Conservation (phyloP, 1,140 invertebrate genomes). For the Euura saliciscinereae region DNA sequence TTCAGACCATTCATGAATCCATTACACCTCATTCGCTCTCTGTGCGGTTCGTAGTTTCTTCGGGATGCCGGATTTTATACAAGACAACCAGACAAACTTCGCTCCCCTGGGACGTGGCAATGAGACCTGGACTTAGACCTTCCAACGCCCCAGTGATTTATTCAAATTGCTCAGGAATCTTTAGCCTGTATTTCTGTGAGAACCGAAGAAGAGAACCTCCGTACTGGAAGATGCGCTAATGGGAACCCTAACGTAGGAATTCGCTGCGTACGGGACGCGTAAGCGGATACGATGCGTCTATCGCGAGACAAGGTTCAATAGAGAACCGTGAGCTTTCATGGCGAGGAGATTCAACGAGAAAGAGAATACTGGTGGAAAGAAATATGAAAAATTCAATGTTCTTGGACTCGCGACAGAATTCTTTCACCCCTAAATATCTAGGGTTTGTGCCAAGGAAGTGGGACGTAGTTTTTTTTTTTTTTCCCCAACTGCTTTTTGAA, state of each 20-base stretch:
- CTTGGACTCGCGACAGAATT: too few relatives aligned
- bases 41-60: slow-evolving; percentile 1
- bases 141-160: not conserved
- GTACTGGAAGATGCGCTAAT: not conserved
- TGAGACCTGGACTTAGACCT: not conserved
- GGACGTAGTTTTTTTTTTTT: too few relatives aligned
- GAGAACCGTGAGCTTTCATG: too few relatives aligned
- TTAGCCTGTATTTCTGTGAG: not conserved
- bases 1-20: slow-evolving; percentile 44
- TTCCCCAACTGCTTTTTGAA: too few relatives aligned
- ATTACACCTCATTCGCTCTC: slow-evolving; percentile 29
- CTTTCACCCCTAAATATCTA: too few relatives aligned
- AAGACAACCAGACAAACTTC: not conserved
- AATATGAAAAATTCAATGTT: too few relatives aligned
- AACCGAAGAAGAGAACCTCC: not conserved
- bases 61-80: not conserved
- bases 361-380: too few relatives aligned
- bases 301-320: too few relatives aligned
- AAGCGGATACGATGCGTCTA: not conserved
- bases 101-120: not conserved
- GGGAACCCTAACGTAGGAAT: not conserved
- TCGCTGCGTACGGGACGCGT: not conserved
- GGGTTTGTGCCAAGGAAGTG: too few relatives aligned
- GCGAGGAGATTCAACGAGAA: too few relatives aligned
- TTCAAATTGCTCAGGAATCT: not conserved